Evolutionary conservation across 2,888 invertebrate species (phyloP), one percentile per base, ranked within the genome.

Genomic region (Galerucella calmariensis): DNA sequence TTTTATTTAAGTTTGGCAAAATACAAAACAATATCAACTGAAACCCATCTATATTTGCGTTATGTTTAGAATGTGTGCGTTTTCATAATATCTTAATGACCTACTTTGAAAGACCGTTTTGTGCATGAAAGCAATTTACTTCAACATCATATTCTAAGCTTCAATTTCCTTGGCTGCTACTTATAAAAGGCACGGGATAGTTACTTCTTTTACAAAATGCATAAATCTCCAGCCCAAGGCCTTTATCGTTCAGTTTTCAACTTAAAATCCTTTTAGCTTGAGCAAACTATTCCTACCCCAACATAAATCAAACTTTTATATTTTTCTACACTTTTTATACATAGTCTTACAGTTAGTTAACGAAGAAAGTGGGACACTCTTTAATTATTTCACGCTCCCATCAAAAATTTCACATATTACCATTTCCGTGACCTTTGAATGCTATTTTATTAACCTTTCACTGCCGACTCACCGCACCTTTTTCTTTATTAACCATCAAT

Each of bases 381-480:
- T 2, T 5, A 35, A 5, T 35, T 35, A 35, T 35, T 8, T 6
- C 35, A 35, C 0, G 35, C 6, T 8, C 35, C 8, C 8, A 53
- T 53, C 16, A 53, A 53, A 14, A 53, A 53, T n/a, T 14, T n/a
- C 12, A 48, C 12, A 12, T 53, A 53, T 53, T 16, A 6, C 4
- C 16, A 53, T 53, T 12, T 63, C n/a, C 16, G 44, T 63, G 63
- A 63, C 51, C 67, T 67, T 51, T 56, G 27, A 67, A 69, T 62
- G 9, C 44, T 35, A 63, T 63, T 69, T 66, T 46, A 71, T 71
- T 71, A 71, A 69, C 66, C 65, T 71, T 66, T 71, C 62, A 66
- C 51, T 71, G 66, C 71, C 66, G 11, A n/a, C 20, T 24, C 44
- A 58, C 65, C 71, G 66, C 71, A 66, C 71, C 71, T 71, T 66